Evolutionary conservation across 2,113 vertebrate genomes (phyloP).

Genomic region (Silurus glanis): DNA sequence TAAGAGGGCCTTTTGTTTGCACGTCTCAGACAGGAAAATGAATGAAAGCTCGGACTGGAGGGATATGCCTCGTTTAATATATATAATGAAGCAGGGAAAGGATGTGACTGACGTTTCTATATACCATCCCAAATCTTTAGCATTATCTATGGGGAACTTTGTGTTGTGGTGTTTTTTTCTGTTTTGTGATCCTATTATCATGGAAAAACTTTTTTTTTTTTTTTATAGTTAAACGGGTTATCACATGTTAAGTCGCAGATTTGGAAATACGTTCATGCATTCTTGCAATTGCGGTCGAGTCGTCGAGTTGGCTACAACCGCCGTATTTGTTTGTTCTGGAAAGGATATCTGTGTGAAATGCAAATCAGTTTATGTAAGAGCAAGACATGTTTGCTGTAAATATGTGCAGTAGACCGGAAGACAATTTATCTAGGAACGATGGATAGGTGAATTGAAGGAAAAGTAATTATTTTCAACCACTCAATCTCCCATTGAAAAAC

Average conservation of each 20-base stretch:
- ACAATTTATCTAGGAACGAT: constrained; percentile 60
- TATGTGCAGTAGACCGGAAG: constrained; percentile 66
- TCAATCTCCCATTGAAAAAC: not conserved
- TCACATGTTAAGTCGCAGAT: not conserved
- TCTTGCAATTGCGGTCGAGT: not conserved
- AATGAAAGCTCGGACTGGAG: constrained; percentile 52
- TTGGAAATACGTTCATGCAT: not conserved
- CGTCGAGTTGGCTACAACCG: constrained; percentile 14
- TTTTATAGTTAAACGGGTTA: not conserved
- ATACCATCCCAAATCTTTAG: constrained; percentile 18
- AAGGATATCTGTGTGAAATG: constrained; percentile 72
- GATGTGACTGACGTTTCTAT: constrained; percentile 44
- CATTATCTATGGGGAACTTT: constrained; percentile 23
- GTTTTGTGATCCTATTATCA: constrained; percentile 14
- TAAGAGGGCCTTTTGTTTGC: constrained; percentile 61
- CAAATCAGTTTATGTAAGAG: constrained; percentile 69
- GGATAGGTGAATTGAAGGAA: constrained; percentile 46
- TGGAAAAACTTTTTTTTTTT: not conserved
- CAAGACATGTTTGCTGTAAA: constrained; percentile 56
- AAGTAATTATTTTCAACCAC: not conserved
- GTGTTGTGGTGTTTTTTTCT: not conserved
- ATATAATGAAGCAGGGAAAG: constrained; percentile 39
- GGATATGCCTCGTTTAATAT: constrained; percentile 52
- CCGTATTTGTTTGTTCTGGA: constrained; percentile 55
- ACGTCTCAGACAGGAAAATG: constrained; percentile 58